Conservation (phyloP, 2,797 vertebrate species). For the Alca torda region DNA sequence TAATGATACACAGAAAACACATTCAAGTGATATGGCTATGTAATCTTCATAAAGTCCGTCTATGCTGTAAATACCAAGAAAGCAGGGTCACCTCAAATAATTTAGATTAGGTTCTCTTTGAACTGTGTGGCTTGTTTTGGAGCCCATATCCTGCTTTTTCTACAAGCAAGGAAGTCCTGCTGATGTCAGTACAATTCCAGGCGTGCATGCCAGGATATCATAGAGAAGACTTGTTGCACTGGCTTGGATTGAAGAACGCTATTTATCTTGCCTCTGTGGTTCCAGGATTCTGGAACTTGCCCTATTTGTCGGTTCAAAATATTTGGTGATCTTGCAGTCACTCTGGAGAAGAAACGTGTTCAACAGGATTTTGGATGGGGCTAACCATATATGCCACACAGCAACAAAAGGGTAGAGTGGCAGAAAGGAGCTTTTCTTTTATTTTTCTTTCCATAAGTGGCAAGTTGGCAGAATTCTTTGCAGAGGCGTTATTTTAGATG, state of each 20-base stretch:
- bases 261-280: background rate
- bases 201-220: background rate
- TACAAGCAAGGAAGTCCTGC: conserved; percentile 37
- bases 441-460: background rate
- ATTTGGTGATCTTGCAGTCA: background rate
- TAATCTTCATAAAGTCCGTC: background rate
- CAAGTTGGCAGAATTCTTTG: background rate
- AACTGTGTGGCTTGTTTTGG: background rate
- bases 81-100: conserved; percentile 10
- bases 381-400: background rate
- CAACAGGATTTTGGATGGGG: background rate
- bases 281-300: background rate
- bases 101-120: conserved; percentile 19
- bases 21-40: background rate
- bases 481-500: background rate
- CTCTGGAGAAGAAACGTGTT: background rate
- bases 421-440: background rate
- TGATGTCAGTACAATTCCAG: conserved; percentile 38
- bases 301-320: background rate
- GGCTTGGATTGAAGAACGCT: background rate
- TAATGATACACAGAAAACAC: background rate
- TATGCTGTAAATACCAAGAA: conserved; percentile 11
- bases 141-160: conserved; percentile 47
- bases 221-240: background rate
- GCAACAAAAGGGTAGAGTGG: background rate